Evolutionary conservation across 2,888 invertebrate genomes (phyloP).

Genomic region (Palloptera scutellata): DNA sequence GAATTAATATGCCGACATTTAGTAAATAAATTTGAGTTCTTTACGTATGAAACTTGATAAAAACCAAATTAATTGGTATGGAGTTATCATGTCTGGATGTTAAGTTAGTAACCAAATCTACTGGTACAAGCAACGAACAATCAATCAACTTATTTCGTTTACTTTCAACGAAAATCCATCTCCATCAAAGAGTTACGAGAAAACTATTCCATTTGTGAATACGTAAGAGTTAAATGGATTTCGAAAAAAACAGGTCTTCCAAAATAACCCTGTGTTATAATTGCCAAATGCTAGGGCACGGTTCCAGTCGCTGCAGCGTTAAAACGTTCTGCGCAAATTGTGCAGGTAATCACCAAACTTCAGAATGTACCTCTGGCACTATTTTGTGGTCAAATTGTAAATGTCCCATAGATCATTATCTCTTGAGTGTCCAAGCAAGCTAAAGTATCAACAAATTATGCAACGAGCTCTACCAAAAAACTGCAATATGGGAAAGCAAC

Average conservation of each 20-base stretch:
- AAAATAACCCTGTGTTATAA: background rate
- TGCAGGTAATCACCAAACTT: background rate
- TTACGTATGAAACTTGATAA: background rate
- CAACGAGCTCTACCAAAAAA: no score
- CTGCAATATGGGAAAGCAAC: background rate
- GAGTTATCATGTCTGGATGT: background rate
- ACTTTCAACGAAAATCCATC: background rate
- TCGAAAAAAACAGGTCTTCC: background rate
- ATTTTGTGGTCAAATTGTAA: no score
- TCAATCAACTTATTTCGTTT: background rate
- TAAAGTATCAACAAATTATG: background rate
- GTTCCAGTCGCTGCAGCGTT: background rate
- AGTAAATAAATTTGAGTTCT: background rate
- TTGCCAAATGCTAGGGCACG: background rate
- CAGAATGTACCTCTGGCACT: background rate
- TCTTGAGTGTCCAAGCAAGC: background rate
- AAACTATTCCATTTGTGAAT: background rate
- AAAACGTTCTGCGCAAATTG: background rate
- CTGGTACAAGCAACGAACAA: background rate
- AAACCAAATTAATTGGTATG: background rate
- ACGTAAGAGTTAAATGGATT: background rate
- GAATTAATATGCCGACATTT: background rate
- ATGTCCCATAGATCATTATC: background rate
- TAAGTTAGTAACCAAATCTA: background rate
- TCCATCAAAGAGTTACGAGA: no score